Evolutionary conservation across 35 echinoderm and acorn worm species (phyloP).

Genomic region (Hemicentrotus pulcherrimus): DNA sequence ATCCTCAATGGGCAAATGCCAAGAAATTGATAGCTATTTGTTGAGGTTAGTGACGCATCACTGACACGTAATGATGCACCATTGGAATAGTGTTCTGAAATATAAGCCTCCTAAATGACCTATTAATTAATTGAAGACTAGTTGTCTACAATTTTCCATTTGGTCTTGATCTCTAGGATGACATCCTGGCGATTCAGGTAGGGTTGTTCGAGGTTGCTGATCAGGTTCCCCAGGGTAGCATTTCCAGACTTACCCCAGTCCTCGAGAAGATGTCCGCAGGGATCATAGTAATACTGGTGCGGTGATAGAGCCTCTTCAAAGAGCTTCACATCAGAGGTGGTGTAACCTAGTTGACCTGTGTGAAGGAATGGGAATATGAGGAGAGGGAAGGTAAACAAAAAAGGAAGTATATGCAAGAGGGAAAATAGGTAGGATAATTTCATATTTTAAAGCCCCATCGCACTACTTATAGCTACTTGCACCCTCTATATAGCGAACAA

Average conservation of each 20-base stretch:
- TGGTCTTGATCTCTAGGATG: neutral
- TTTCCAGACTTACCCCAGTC: neutral
- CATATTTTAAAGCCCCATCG: no score
- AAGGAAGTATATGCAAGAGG: neutral
- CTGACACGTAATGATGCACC: no score
- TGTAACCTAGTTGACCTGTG: neutral
- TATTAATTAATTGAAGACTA: no score
- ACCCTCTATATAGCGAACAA: no score
- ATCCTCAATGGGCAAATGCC: no score
- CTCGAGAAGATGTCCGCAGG: neutral
- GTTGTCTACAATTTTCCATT: neutral
- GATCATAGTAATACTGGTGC: neutral
- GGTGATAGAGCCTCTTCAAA: neutral
- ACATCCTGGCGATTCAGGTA: conserved; percentile 10
- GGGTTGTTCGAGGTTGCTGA: neutral
- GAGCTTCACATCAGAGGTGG: neutral
- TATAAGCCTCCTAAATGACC: no score
- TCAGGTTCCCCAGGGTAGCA: neutral
- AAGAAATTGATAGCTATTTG: no score
- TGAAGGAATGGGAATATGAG: neutral
- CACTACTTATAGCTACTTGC: no score
- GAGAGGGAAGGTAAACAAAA: neutral
- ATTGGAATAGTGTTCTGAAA: no score
- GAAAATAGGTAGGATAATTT: no score
- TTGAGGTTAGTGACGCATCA: no score